Evolutionary conservation across 2,888 invertebrate genomes (phyloP).

Genomic region (Eupithecia insigniata): DNA sequence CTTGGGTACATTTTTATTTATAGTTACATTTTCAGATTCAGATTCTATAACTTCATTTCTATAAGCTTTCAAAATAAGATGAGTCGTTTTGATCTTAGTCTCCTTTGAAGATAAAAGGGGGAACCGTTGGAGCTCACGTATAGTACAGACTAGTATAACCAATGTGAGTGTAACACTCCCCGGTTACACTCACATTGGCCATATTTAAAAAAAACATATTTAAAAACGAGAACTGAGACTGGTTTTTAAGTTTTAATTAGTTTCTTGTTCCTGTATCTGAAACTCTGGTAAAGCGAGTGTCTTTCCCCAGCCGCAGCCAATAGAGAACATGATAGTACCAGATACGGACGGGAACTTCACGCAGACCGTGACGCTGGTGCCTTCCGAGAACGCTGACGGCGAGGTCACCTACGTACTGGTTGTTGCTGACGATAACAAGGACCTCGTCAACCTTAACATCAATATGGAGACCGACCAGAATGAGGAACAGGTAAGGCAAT

Average conservation of each 20-base stretch:
- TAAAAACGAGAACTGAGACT: too few relatives aligned
- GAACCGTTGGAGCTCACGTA: too few relatives aligned
- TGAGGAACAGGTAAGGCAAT: constrained; percentile 17
- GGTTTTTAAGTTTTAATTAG: background rate
- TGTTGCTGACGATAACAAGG: constrained; percentile 89
- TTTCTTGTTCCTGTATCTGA: background rate
- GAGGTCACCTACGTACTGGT: constrained; percentile 95
- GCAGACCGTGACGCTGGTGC: constrained; percentile 93
- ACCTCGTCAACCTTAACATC: constrained; percentile 71
- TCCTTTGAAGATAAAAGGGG: too few relatives aligned
- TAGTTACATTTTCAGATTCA: too few relatives aligned
- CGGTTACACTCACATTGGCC: too few relatives aligned
- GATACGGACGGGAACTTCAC: constrained; percentile 18
- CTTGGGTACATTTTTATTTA: too few relatives aligned
- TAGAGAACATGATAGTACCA: constrained; percentile 24
- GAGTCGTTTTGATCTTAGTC: too few relatives aligned
- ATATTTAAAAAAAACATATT: too few relatives aligned
- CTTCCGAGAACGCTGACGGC: constrained; percentile 89
- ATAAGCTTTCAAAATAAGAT: too few relatives aligned
- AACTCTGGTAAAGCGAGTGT: background rate
- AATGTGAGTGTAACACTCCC: too few relatives aligned
- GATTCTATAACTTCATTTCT: too few relatives aligned
- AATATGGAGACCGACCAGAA: constrained; percentile 49
- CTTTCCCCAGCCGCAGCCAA: background rate
- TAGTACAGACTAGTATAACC: too few relatives aligned